Base-by-base conservation (phyloP, 2,888 invertebrate genomes). In the Erannis defoliaria region DNA sequence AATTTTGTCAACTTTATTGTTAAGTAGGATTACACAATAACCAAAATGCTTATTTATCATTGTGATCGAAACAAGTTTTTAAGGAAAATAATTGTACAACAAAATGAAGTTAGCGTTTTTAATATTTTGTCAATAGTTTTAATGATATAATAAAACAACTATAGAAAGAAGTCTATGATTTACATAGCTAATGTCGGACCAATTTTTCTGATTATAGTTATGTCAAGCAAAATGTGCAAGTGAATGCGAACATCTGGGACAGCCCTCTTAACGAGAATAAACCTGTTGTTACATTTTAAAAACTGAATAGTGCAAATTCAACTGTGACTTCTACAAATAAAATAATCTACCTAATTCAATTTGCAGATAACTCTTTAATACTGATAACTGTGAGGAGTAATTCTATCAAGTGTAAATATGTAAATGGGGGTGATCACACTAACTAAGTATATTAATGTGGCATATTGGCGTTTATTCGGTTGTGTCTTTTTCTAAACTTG, bases 211-310 rank as follows among this genome's bases (percentile, higher is more conserved):
- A n/a, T 26, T 8, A 26, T 26, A 26, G 26, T n/a, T 14, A 9
- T 1, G 1, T 45, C 16, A 45, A 10, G n/a, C 4, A 9, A 16
- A 9, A 26, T 45, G 16, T 6, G 14, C 26, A 45, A 19, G 46
- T 4, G 16, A 46, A 8, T 12, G 19, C n/a, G 8, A 46, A 26
- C 14, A 16, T 5, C 26, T 4, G 5, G 14, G 16, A 45, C 2
- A 16, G 26, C 16, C 43, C n/a, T 19, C 12, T 31, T 67, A 65
- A 69, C 72, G 67, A 68, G 75, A 76, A 77, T 79, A 75, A 74
- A 71, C 66, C 68, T 66, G 51, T 56, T 63, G 55, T 66, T 66
- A 66, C 58, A 51, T 40, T 56, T 31, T 8, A 48, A 2, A 31
- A 21, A 35, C 37, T n/a, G 59, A 42, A 67, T 68, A 62, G n/a